Base-by-base conservation (phyloP, 2,888 invertebrate species). In the Drosophila vallismaia region DNA sequence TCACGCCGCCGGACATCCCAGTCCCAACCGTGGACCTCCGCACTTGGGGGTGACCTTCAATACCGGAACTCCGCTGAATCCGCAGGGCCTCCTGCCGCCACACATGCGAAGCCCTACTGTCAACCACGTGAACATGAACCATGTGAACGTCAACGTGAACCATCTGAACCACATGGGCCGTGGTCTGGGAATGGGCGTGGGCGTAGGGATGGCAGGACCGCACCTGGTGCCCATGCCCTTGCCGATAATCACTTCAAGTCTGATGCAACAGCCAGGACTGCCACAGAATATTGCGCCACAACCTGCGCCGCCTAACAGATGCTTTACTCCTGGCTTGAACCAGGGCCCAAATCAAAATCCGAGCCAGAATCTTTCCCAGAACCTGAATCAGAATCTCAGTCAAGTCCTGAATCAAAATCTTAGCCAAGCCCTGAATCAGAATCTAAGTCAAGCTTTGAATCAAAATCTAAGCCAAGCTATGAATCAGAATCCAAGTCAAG, bases 111-210 rank as follows among this genome's bases (percentile, higher is more conserved):
- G 9, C 19, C 4, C 42, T 0, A 3, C 8, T 19, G 45, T 36
- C 14, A 55, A 55, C 31, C 31, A 29, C 7, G 19, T 33, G 33
- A 19, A 31, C 12, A 14, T 56, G 48, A 2, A 38, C 7, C 38
- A 24, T 24, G n/a, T 48, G 14, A 44, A 24, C 31, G 14, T 9
- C 3, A 40, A 31, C 1, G 1, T 31, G 8, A 36, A n/a, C 36
- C 36, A 36, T n/a, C 6, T 36, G 6, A 36, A 36, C n/a, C 36
- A 36, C 36, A 31, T 57, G 42, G 33, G 10, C 19, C 19, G 14
- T 10, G 28, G 26, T 28, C 14, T 14, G 31, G 12, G 14, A 0
- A 4, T 36, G 24, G 48, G 8, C 14, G 19, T 8, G 51, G 63
- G 0, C 38, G 19, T 8, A 45, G 63, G 0, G 29, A 45, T 12